Base-by-base conservation (phyloP, 2,797 vertebrate species). In the Scomberomorus guttatus region DNA sequence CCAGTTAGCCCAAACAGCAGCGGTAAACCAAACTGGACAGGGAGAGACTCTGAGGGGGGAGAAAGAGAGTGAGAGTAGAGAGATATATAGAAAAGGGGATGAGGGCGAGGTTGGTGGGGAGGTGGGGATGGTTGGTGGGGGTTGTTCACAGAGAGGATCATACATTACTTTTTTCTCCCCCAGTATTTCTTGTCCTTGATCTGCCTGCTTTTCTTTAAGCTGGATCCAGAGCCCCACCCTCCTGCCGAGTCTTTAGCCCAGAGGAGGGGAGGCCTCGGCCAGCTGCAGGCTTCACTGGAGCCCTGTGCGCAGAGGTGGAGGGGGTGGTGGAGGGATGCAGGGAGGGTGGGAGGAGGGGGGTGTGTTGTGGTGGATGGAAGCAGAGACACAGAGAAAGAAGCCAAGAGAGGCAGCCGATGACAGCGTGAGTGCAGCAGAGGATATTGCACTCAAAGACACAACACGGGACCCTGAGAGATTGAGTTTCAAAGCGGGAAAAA, bases 391-490 rank as follows among this genome's bases (percentile, higher is more conserved):
- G 79, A 65, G 79, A 75, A 62, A 74, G 79, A 86, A 73, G 71
- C 59, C 34, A 69, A 80, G 77, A 84, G 84, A 85, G 81, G 80
- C 69, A 85, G 90, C 67, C 32, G 90, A 92, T 92, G 94, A 94
- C 91, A 94, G 93, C 81, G 58, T 75, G 81, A 93, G 89, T 75
- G 88, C 83, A 90, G 88, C 81, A 87, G 80, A 91, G 91, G 91
- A 93, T 93, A 89, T 88, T 90, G 82, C 90, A 62, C 87, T 92
- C 91, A 88, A 80, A 95, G 94, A 95, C 94, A 94, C 90, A 95
- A 95, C 95, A 94, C 32, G 81, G 81, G 87, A 93, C 87, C 86
- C 75, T 22, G 72, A 90, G 84, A 91, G 91, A 93, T 95, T 90
- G 83, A 75, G 93, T 94, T 95, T 95, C 93, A 95, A 94, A 94